Evolutionary conservation across 2,113 vertebrate genomes (phyloP), one percentile per base, ranked within the genome.

Genomic region (Corapipo altera): DNA sequence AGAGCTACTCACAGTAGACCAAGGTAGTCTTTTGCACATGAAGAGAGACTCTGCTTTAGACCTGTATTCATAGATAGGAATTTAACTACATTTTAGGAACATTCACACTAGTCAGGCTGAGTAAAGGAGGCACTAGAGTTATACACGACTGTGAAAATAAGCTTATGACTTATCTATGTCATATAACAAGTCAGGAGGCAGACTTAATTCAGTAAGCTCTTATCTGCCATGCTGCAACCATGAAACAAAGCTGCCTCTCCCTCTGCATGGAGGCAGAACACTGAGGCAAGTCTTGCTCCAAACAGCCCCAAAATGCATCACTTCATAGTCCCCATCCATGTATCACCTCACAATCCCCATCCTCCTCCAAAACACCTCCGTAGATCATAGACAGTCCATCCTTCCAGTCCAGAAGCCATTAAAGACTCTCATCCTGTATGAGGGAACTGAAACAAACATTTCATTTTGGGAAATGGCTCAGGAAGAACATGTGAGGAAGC

Each of bases 401-500:
- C 58, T 89, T 54, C 76, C 65, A 54, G 32, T 58, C 55, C 39
- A 67, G 76, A 91, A 92, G n/a, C 86, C 65, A 55, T 57, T 89
- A 55, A 81, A 85, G 75, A 39, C 65, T 37, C 54, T 85, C 54
- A 77, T 83, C 41, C 70, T 67, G 67, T 74, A 41, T 32, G 21
- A 70, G 39, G 57, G 35, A 52, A 55, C 70, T 85, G 65, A 95
- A 96, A 93, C 81, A 93, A 96, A 96, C 54, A 54, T 37, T 91
- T 94, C 86, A 76, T 81, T 94, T 78, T 75, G 97, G 88, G 83
- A 96, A 97, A 95, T 43, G 19, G 49, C 89, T 97, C 70, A 35
- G 77, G 94, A 97, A 95, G 93, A 97, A 82, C 91, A 93, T 35
- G 82, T 77, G 87, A 83, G 35, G 95, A 97, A 97, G 93, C 95